These are phyloP conservation scores for Brenthis hecate DNA, from an alignment of 2,888 invertebrate species.

Conservation along the genomic window DNA sequence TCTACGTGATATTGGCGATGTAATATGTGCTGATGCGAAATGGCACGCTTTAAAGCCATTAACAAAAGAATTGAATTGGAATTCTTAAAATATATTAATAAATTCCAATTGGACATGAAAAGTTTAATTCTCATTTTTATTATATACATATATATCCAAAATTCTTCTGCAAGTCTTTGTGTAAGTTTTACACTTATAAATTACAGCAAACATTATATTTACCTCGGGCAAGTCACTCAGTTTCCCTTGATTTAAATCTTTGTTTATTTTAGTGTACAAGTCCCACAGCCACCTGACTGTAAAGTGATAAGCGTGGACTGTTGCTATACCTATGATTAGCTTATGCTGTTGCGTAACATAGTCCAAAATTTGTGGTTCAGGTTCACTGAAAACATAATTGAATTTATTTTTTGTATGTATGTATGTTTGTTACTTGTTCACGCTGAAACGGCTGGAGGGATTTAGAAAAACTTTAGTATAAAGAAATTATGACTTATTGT, in stretches of 20 bases:
- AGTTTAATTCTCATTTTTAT: slow-evolving; percentile 1
- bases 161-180: too few species aligned
- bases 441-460: too few species aligned
- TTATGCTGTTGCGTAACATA: slow-evolving; percentile 97
- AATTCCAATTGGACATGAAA: background rate
- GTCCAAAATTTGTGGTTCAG: slow-evolving; percentile 94
- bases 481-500: too few species aligned
- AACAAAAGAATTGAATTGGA: background rate
- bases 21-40: too few species aligned
- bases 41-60: background rate
- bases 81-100: too few species aligned
- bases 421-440: too few species aligned
- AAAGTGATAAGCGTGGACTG: slow-evolving; percentile 88
- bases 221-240: slow-evolving; percentile 92
- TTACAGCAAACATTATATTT: slow-evolving; percentile 27
- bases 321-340: slow-evolving; percentile 91
- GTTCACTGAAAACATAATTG: slow-evolving; percentile 77
- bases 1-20: too few species aligned
- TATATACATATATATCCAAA: background rate
- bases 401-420: too few species aligned
- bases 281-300: slow-evolving; percentile 89
- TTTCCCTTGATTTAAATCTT: slow-evolving; percentile 89
- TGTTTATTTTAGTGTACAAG: slow-evolving; percentile 87
- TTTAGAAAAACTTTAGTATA: too few species aligned
- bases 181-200: too few species aligned